Evolutionary conservation across 2,113 vertebrate genomes (phyloP).

Genomic region (Callaeas wilsoni): DNA sequence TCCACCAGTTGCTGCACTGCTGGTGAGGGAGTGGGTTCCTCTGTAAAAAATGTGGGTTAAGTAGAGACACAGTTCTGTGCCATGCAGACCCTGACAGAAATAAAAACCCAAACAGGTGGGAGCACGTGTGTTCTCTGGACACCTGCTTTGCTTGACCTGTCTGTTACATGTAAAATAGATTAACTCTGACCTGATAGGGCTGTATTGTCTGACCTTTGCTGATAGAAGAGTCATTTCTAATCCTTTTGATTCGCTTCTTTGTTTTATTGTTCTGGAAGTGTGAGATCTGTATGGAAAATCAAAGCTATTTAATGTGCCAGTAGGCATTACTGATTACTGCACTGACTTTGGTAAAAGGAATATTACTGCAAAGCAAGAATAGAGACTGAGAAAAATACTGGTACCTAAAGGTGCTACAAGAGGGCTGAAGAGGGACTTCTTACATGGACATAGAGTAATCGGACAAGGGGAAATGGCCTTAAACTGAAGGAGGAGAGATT

Average conservation of each 20-base stretch:
- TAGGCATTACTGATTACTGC: background rate
- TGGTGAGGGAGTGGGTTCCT: background rate
- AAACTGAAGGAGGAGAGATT: background rate
- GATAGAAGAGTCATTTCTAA: background rate
- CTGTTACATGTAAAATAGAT: background rate
- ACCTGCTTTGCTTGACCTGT: background rate
- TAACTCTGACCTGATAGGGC: background rate
- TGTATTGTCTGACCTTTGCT: background rate
- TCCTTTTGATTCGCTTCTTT: background rate
- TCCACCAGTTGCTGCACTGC: background rate
- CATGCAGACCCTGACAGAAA: background rate
- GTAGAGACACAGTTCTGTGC: background rate
- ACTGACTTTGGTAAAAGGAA: background rate
- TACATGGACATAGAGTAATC: background rate
- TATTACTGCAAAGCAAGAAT: background rate
- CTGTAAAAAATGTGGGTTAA: rapidly evolving
- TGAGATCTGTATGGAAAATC: background rate
- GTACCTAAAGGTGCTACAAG: background rate
- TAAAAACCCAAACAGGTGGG: background rate
- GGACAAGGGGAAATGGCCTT: background rate
- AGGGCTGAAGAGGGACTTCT: background rate
- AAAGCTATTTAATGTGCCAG: background rate
- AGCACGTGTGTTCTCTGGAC: background rate
- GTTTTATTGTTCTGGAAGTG: background rate
- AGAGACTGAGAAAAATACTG: background rate